Conservation (phyloP, 2,797 vertebrate species). For the Austrolebias charrua region DNA sequence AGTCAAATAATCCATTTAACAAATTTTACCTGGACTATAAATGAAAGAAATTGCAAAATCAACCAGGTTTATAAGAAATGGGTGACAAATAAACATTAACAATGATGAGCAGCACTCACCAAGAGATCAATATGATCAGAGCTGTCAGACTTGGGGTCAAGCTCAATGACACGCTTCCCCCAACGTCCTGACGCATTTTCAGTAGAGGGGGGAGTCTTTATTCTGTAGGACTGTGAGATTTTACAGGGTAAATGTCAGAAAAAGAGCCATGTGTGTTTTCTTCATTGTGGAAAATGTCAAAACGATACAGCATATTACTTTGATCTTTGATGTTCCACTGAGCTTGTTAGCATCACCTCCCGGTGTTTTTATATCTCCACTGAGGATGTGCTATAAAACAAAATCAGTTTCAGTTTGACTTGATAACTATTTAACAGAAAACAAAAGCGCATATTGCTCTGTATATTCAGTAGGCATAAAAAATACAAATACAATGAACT, state of each 20-base stretch:
- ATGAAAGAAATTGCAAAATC: background rate
- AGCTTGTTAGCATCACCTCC: slow-evolving; percentile 32
- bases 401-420: slow-evolving; percentile 14
- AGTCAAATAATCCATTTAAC: background rate
- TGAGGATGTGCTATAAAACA: slow-evolving; percentile 46
- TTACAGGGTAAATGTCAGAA: slow-evolving; percentile 35
- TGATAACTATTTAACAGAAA: slow-evolving; percentile 1
- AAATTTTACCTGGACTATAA: background rate
- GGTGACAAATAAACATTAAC: background rate
- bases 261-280: slow-evolving; percentile 18
- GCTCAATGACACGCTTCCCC: slow-evolving; percentile 78
- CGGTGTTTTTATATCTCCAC: slow-evolving; percentile 44
- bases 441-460: background rate
- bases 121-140: slow-evolving; percentile 87
- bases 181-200: slow-evolving; percentile 59
- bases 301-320: slow-evolving; percentile 56
- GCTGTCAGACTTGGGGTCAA: slow-evolving; percentile 89
- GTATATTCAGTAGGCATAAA: background rate
- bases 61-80: background rate
- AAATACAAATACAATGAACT: slow-evolving; percentile 8
- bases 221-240: slow-evolving; percentile 83
- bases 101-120: slow-evolving; percentile 70
- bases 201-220: slow-evolving; percentile 84
- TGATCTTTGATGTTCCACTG: slow-evolving; percentile 66
- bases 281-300: slow-evolving; percentile 33